Conservation (phyloP, 1,140 invertebrate genomes). For the Drosophila pseudoobscura region DNA sequence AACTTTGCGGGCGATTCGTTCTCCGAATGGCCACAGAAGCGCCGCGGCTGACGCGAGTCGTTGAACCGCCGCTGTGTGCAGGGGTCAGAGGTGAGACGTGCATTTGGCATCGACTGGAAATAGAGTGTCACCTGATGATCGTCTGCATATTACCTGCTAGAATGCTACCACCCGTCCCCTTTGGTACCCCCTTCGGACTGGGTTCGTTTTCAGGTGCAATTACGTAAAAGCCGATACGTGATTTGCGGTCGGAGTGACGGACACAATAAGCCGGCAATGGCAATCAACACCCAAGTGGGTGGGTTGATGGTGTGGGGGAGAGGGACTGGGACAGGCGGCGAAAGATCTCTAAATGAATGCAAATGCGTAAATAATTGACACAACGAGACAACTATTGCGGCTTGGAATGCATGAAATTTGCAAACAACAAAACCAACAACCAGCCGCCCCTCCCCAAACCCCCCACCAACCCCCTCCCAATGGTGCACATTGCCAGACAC, state of each 20-base stretch:
- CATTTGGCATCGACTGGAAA: too few species aligned
- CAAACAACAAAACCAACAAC: too few species aligned
- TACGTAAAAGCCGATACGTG: conserved; percentile 40
- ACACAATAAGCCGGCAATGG: conserved; percentile 7
- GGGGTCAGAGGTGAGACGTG: too few species aligned
- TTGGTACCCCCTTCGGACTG: too few species aligned
- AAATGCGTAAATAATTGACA: conserved; percentile 64
- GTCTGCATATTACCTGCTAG: too few species aligned
- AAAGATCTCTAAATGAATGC: conserved; percentile 47
- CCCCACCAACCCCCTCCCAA: too few species aligned
- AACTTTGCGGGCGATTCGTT: conserved; percentile 36
- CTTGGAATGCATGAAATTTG: conserved; percentile 24
- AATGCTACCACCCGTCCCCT: too few species aligned
- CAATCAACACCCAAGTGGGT: conserved; percentile 5
- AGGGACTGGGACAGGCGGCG: neutral
- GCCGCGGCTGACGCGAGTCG: conserved; percentile 19
- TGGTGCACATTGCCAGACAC: conserved; percentile 3
- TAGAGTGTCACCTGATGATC: too few species aligned
- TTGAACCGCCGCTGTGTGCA: conserved; percentile 17
- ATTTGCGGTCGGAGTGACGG: conserved; percentile 8
- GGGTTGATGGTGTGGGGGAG: neutral
- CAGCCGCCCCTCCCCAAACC: too few species aligned
- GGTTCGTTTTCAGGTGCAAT: too few species aligned
- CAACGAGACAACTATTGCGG: conserved; percentile 37
- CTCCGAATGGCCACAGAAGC: conserved; percentile 25